Base-by-base conservation (phyloP, 2,797 vertebrate species). In the Hapalemur alaotrensis region DNA sequence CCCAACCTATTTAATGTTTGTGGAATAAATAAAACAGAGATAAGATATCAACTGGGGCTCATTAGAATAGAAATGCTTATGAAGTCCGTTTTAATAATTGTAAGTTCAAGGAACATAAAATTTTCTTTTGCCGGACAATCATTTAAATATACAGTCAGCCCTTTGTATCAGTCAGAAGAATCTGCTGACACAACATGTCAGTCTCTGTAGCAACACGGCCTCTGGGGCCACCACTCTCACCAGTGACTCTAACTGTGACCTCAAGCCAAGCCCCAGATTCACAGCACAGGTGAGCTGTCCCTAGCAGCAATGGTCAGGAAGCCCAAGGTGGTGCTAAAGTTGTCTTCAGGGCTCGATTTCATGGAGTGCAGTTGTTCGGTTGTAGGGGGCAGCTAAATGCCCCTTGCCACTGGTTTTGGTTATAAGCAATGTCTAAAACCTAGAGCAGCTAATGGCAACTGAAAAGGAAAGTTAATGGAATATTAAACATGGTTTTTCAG, bases 161-260 rank as follows among this genome's bases (percentile, higher is more conserved):
- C n/a, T 17, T 14, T 4, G 4, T 12, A 32, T 38, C 35, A 10
- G 8, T 61, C n/a, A 3, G 35, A 43, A 57, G 61, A 8, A 7
- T 28, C 1, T 48, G 46, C 25, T 10, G 17, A 14, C 1, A 14
- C 1, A 10, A 25, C 6, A 0, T 1, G 8, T 25, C 14, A 0
- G 46, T 23, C 46, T 46, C 32, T 4, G 38, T 4, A 30, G 17
- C 41, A 32, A 10, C 7, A 15, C 2, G 4, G n/a, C 7, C 28
- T 65, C 46, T 3, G 22, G 11, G 12, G 52, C 5, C 2, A 46
- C 70, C 70, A 17, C 30, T 52, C 32, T 46, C 38, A 32, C 8
- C 14, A 2, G 9, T 0, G 22, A 32, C 28, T 50, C 43, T 13
- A 17, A 20, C 14, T 2, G 41, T 7, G 32, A 38, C 35, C 23